These are phyloP conservation scores for Dicranocentrus wangi DNA, from an alignment of 2,888 invertebrate genomes.

Conservation along the genomic window DNA sequence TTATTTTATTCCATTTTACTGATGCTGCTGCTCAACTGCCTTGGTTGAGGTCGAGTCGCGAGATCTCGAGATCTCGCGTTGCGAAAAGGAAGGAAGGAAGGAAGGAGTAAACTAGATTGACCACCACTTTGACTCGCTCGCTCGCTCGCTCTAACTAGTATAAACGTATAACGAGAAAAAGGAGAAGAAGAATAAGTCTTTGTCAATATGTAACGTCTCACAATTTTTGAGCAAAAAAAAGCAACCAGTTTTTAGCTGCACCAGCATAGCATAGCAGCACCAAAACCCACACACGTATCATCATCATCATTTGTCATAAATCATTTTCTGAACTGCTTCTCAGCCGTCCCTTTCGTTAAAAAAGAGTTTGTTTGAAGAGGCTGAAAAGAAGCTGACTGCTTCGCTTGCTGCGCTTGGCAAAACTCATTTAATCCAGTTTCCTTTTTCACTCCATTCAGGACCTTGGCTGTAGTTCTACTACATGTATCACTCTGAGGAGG, in stretches of 20 bases:
- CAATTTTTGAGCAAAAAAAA: too few relatives aligned
- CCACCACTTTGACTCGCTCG: neutral
- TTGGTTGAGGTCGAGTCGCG: neutral
- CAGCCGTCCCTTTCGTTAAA: neutral
- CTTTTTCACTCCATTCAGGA: too few relatives aligned
- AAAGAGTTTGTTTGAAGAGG: neutral
- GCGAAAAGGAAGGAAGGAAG: neutral
- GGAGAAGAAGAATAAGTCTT: too few relatives aligned
- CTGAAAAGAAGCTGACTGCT: neutral
- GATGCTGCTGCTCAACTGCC: neutral
- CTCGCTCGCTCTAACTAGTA: too few relatives aligned
- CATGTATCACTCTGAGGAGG: neutral
- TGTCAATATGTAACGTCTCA: too few relatives aligned
- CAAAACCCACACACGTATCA: neutral
- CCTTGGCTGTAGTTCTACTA: neutral
- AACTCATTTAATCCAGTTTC: too few relatives aligned
- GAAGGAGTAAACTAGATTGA: constrained; percentile 6
- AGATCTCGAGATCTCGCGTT: neutral
- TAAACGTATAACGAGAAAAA: too few relatives aligned
- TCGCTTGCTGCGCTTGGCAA: too few relatives aligned
- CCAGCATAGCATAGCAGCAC: neutral
- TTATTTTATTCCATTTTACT: neutral
- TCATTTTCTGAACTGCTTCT: neutral
- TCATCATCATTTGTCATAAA: constrained; percentile 7
- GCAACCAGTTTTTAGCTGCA: too few relatives aligned